phyloP scores from a whole-genome alignment of 2,888 invertebrate species.

The Emmelina monodactyla region DNA sequence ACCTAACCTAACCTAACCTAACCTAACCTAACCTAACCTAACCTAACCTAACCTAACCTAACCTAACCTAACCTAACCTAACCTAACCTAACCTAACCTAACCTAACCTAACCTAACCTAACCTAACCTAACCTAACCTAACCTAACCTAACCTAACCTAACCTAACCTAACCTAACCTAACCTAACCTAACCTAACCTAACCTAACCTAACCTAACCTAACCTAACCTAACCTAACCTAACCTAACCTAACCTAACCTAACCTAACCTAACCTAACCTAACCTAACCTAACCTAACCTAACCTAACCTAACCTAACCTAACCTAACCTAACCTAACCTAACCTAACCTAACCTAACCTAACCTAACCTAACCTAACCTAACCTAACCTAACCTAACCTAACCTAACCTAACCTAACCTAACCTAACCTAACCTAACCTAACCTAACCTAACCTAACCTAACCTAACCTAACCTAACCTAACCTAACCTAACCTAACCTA shows the following conservation, averaged over 20 bases:
- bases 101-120: not conserved
- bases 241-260: slow-evolving; percentile 1
- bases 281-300: slow-evolving; percentile 1
- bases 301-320: slow-evolving; percentile 1
- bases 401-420: slow-evolving; percentile 1
- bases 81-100: not conserved
- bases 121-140: not conserved
- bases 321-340: slow-evolving; percentile 1
- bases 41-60: slow-evolving; percentile 1
- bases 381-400: slow-evolving; percentile 1
- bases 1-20: slow-evolving; percentile 1
- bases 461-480: slow-evolving; percentile 1
- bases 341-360: slow-evolving; percentile 1
- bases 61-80: not conserved
- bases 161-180: slow-evolving; percentile 1
- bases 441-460: slow-evolving; percentile 1
- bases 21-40: slow-evolving; percentile 1
- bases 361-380: slow-evolving; percentile 1
- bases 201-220: slow-evolving; percentile 1
- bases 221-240: slow-evolving; percentile 1
- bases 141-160: slow-evolving; percentile 1
- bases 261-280: slow-evolving; percentile 1
- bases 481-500: slow-evolving; percentile 1
- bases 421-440: not conserved
- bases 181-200: not conserved